phyloP scores from a whole-genome alignment of 2,113 vertebrate species.

The Salvelinus sp. region DNA sequence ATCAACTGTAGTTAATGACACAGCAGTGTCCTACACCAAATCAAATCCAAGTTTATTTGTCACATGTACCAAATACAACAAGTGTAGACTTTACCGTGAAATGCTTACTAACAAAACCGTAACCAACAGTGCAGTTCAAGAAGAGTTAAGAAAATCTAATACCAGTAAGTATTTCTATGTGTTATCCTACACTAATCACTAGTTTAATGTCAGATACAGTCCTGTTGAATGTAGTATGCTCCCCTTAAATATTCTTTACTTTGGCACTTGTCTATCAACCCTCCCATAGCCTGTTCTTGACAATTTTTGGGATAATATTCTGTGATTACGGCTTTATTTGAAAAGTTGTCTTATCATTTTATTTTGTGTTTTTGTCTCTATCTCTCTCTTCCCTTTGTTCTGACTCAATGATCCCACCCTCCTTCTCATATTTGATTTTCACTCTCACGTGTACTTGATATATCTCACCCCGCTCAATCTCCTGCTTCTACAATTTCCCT shows the following conservation, averaged over 20 bases:
- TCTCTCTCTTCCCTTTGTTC: conserved; percentile 47
- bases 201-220: neutral
- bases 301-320: neutral
- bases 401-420: conserved; percentile 28
- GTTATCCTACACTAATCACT: neutral
- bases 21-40: neutral
- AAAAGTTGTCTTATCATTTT: conserved; percentile 3
- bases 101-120: no score
- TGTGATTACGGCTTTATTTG: neutral
- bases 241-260: neutral
- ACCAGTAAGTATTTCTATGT: neutral
- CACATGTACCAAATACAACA: no score
- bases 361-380: conserved; percentile 2
- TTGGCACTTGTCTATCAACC: neutral
- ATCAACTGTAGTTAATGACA: neutral
- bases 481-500: conserved; percentile 3
- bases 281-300: neutral
- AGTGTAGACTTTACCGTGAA: no score
- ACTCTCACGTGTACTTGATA: neutral
- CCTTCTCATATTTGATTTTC: neutral
- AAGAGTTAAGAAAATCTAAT: no score
- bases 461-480: conserved; percentile 20
- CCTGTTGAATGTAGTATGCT: neutral
- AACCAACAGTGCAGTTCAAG: no score
- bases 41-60: no score